Percentiles rank a stretch among this genome's conserved stretches.
Conservation (phyloP, 2,888 invertebrate species). For the Nemoura dubitans region DNA sequence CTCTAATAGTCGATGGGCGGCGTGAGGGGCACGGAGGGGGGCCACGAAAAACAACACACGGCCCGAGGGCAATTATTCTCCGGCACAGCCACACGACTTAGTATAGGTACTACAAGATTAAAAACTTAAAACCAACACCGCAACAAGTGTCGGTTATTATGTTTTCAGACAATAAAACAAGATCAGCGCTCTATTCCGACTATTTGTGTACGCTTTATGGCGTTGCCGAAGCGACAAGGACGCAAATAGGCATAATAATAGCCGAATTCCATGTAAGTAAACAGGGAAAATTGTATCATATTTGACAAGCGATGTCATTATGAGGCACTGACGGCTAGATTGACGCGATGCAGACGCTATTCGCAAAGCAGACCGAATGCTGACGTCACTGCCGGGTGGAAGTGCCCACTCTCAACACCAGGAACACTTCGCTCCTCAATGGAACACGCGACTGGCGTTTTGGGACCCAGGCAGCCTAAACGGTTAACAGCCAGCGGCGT, state of each 20-base stretch:
- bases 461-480: too few relatives aligned
- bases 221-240: neutral
- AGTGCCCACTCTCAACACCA: too few relatives aligned
- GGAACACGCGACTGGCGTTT: too few relatives aligned
- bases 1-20: neutral
- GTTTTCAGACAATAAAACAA: neutral
- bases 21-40: neutral
- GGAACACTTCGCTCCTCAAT: too few relatives aligned
- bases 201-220: neutral
- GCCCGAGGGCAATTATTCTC: neutral
- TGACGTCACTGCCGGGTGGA: too few relatives aligned
- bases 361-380: too few relatives aligned
- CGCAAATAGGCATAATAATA: neutral
- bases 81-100: neutral
- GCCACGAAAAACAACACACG: slow-evolving; percentile 4
- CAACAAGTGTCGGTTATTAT: neutral
- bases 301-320: neutral
- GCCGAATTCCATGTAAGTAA: neutral
- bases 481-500: too few relatives aligned
- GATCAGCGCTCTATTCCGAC: neutral
- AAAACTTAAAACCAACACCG: neutral
- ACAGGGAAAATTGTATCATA: neutral
- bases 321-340: too few relatives aligned
- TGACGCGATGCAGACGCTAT: too few relatives aligned
- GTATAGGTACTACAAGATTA: too few relatives aligned